Conservation (phyloP, 2,113 vertebrate species). For the Menidia beryllina region DNA sequence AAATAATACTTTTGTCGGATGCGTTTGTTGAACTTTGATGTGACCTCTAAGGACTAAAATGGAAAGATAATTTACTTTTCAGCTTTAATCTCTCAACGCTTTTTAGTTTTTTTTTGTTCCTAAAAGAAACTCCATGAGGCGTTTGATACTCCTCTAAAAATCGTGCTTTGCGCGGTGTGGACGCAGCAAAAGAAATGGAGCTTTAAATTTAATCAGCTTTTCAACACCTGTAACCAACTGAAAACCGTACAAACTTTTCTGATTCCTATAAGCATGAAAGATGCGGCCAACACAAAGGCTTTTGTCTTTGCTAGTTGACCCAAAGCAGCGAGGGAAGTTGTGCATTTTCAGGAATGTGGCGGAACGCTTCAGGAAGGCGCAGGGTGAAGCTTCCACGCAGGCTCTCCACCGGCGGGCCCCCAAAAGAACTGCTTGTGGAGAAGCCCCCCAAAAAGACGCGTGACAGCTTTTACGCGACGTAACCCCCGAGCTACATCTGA, state of each 20-base stretch:
- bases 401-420: conserved; percentile 13
- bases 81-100: neutral
- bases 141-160: too few relatives aligned
- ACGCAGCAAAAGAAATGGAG: too few relatives aligned
- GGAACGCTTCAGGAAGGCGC: conserved; percentile 54
- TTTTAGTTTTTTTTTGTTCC: too few relatives aligned
- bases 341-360: conserved; percentile 70
- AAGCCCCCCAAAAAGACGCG: conserved; percentile 7
- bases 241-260: neutral
- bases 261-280: conserved; percentile 40
- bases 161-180: too few relatives aligned
- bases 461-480: neutral
- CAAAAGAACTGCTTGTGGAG: conserved; percentile 6
- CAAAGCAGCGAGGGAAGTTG: conserved; percentile 58
- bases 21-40: conserved; percentile 45
- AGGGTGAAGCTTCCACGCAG: conserved; percentile 10
- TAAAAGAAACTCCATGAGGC: neutral
- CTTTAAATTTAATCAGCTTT: too few relatives aligned
- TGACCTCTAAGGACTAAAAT: neutral
- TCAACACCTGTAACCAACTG: neutral
- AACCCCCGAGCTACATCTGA: conserved; percentile 11
- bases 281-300: conserved; percentile 33
- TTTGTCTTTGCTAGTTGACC: conserved; percentile 72
- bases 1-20: conserved; percentile 2
- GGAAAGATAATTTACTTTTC: neutral